phyloP scores from a whole-genome alignment of 1,140 invertebrate genomes.

The Anastrepha obliqua region DNA sequence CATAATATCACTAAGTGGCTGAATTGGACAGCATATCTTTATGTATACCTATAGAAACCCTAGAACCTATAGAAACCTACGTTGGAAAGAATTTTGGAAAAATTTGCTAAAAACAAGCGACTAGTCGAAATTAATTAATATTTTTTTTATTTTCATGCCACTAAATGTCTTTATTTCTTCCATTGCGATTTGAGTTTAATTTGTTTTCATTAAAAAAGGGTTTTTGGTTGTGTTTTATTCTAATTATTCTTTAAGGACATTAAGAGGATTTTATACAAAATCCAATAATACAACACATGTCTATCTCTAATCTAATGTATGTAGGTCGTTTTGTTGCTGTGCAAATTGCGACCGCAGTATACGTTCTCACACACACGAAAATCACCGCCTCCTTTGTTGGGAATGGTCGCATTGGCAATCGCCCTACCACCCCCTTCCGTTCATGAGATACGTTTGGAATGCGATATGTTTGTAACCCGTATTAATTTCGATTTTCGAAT shows the following conservation, averaged over 20 bases:
- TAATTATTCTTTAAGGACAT: not conserved
- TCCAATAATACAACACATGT: not conserved
- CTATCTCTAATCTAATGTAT: constrained; percentile 56
- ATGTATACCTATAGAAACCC: too few relatives aligned
- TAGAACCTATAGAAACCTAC: too few relatives aligned
- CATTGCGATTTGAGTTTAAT: too few relatives aligned
- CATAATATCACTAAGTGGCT: too few relatives aligned
- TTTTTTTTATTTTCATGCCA: too few relatives aligned
- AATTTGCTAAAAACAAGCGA: too few relatives aligned
- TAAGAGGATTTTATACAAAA: constrained; percentile 32
- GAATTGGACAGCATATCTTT: too few relatives aligned
- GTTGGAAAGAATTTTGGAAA: too few relatives aligned
- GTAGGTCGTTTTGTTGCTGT: constrained; percentile 94
- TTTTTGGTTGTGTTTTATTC: too few relatives aligned
- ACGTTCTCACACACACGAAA: constrained; percentile 92
- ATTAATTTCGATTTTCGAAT: constrained; percentile 97
- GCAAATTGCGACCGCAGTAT: constrained; percentile 92
- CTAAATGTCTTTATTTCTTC: too few relatives aligned
- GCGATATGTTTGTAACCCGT: constrained; percentile 97
- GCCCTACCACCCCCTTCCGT: constrained; percentile 96
- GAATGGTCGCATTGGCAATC: constrained; percentile 95
- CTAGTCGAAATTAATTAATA: too few relatives aligned
- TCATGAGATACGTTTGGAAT: constrained; percentile 95
- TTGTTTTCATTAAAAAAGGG: too few relatives aligned
- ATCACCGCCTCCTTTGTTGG: constrained; percentile 87